Conservation (phyloP, 2,113 vertebrate genomes). For the Eupsittula cactorum region DNA sequence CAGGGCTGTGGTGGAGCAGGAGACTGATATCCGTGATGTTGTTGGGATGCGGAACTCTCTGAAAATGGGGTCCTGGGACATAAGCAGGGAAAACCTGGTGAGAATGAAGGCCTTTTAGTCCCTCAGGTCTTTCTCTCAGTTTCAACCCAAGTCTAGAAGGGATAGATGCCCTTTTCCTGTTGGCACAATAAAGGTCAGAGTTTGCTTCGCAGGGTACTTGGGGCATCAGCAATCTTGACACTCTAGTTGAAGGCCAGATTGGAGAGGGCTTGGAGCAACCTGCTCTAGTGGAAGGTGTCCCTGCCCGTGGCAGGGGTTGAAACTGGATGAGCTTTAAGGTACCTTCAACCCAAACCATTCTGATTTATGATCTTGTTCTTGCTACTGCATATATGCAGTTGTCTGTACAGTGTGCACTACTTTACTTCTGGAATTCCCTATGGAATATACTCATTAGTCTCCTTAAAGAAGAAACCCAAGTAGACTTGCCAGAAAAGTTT, state of each 20-base stretch:
- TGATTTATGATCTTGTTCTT: background rate
- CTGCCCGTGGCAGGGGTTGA: background rate
- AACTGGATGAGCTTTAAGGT: background rate
- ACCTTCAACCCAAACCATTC: background rate
- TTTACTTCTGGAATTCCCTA: fast-evolving
- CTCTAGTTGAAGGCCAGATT: background rate
- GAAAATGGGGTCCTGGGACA: background rate
- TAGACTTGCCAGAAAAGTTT: background rate
- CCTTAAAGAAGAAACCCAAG: background rate
- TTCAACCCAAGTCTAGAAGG: background rate
- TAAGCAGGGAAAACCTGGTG: fast-evolving
- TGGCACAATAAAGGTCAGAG: background rate
- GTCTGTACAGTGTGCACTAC: background rate
- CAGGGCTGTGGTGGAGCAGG: background rate
- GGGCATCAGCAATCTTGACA: background rate
- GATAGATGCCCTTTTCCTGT: background rate
- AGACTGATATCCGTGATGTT: background rate
- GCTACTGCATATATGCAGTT: background rate
- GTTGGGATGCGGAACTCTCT: background rate
- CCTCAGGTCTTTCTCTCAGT: background rate
- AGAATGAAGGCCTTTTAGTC: background rate
- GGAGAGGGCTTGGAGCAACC: background rate
- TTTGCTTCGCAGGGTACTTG: background rate
- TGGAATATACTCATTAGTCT: background rate
- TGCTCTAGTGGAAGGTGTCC: background rate